phyloP scores from a whole-genome alignment of 2,888 invertebrate species.

The Agrochola circellaris region DNA sequence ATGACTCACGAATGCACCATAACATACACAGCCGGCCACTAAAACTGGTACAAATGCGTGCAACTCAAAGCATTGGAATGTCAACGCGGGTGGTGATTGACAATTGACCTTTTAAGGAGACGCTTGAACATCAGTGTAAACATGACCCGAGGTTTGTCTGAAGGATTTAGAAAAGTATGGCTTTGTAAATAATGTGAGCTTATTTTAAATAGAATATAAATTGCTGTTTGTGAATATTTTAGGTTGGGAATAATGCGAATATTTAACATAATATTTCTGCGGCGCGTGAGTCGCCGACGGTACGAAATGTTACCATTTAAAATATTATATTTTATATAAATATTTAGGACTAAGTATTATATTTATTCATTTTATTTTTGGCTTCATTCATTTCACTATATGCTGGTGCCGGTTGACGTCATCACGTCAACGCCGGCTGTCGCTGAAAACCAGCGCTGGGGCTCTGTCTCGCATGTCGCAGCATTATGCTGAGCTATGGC shows the following conservation, averaged over 20 bases:
- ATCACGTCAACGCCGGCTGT: too few relatives aligned
- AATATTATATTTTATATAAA: too few relatives aligned
- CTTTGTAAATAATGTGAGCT: slow-evolving; percentile 30
- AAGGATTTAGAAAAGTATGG: slow-evolving; percentile 63
- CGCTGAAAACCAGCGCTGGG: too few relatives aligned
- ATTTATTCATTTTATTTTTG: too few relatives aligned
- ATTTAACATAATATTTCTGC: background rate
- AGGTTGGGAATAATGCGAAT: slow-evolving; percentile 1
- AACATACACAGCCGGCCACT: slow-evolving; percentile 65
- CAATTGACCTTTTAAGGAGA: slow-evolving; percentile 82
- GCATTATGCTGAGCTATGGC: too few relatives aligned
- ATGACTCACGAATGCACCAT: slow-evolving; percentile 65
- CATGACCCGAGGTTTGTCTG: slow-evolving; percentile 63
- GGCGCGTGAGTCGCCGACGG: too few relatives aligned
- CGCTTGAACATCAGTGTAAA: slow-evolving; percentile 72
- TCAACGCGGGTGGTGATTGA: slow-evolving; percentile 80
- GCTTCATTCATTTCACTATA: too few relatives aligned
- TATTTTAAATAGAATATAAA: slow-evolving; percentile 31
- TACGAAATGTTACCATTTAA: too few relatives aligned
- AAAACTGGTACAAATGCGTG: slow-evolving; percentile 69
- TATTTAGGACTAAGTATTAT: too few relatives aligned
- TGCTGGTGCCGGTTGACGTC: too few relatives aligned
- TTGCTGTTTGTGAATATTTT: slow-evolving; percentile 32
- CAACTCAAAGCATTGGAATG: slow-evolving; percentile 75
- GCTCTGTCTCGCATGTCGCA: too few relatives aligned